Base-by-base conservation (phyloP, 1,140 invertebrate species). In the Hyposmocoma kahamanoa region DNA sequence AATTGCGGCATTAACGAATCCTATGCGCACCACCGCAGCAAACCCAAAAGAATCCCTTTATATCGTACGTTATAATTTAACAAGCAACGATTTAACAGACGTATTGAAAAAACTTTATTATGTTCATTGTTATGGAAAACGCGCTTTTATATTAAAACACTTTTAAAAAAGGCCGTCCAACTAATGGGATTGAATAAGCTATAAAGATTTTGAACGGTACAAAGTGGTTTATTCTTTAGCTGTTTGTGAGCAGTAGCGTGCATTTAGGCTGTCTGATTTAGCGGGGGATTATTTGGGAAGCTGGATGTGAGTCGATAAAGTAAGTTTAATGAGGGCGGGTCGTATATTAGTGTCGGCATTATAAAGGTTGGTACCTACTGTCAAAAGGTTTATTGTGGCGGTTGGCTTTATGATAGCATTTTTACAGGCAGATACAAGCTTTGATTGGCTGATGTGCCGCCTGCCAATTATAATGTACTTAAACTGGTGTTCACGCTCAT, bases 381-480 rank as follows among this genome's bases (percentile, higher is more conserved):
- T 84, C 78, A 80, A 82, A 81, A 75, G 74, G 71, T 70, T 77
- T 61, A 75, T 78, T 80, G 77, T 81, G 71, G 59, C 70, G 72
- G 70, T 62, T 47, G 62, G 67, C 74, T 84, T 77, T 78, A 76
- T 78, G 77, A 80, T 84, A 71, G 76, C 68, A 84, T 81, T 84
- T 84, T 84, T 82, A 84, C 76, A 74, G 63, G 67, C 77, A 79
- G 76, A 74, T 71, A 79, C 74, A 68, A 53, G 76, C 78, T 82
- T 82, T 84, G 72, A 75, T 56, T 67, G 62, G 50, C 56, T 61
- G 65, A 60, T 65, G 62, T 58, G 72, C 78, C 79, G 77, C 69
- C 72, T 62, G 76, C 69, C 80, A 82, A 84, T 84, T 84, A 84
- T 82, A 84, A 79, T 82, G 70, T 80, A 84, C 76, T 84, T 80